Evolutionary conservation across 2,113 vertebrate genomes (phyloP), one percentile per base, ranked within the genome.

Genomic region (Pollimyrus isidori): DNA sequence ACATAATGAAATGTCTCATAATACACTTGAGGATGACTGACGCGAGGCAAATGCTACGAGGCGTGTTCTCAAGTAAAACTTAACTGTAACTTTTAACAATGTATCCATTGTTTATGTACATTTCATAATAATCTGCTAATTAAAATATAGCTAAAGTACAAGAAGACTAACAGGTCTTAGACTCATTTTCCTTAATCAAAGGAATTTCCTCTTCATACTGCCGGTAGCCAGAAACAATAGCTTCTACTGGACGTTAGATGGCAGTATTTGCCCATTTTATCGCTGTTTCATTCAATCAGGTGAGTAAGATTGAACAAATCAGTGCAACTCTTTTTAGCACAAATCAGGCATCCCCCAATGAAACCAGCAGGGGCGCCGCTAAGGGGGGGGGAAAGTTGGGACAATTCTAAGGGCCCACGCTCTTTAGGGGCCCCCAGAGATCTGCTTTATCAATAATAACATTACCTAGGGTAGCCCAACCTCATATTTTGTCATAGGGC

Each of bases 231-330:
- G 39, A 42, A 6, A 35, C 39, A 48, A 53, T 30, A 30, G 49
- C 19, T 65, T 48, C 42, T 7, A 88, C 23, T 7, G 46, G 4
- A 89, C 94, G 4, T 90, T 94, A 94, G 94, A 90, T 91, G 92
- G 91, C 11, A 88, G 88, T 23, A 87, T 10, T 52, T 2, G 21
- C 89, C 89, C 88, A 89, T 11, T n/a, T 56, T 50, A 39, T 5
- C 11, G 23, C 15, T 19, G 10, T 86, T 23, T 52, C 26, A 19
- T 4, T 23, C 42, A 83, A 45, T 48, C 9, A 10, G 21, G 23
- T 42, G 19, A 48, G n/a, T 48, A 3, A 17, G 3, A 46, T 39
- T 48, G 82, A 45, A 85, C 21, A 85, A 85, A 49, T 49, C 11
- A 42, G 4, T 80, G 35, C 35, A 80, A 19, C 4, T 15, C 13